A percentile compares a stretch with the other conserved stretches of the same genome.
Conservation (phyloP, 2,888 invertebrate species). For the Xanthorhoe spadicearia region DNA sequence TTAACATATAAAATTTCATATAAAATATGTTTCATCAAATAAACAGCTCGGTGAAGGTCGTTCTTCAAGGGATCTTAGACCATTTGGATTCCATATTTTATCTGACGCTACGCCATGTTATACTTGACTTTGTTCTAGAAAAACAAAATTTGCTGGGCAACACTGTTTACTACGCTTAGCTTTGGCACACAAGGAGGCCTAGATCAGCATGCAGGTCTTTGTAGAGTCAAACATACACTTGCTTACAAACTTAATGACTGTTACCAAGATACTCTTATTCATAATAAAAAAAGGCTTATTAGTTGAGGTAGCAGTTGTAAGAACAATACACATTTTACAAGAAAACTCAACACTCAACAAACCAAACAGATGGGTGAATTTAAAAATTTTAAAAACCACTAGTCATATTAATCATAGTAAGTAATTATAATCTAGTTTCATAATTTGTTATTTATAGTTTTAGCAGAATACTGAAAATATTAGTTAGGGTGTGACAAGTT, state of each 20-base stretch:
- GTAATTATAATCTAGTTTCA: too few relatives aligned
- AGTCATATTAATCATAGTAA: too few relatives aligned
- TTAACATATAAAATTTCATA: too few relatives aligned
- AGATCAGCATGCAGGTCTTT: neutral
- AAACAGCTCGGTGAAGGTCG: too few relatives aligned
- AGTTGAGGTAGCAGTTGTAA: conserved; percentile 1
- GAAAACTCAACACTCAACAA: too few relatives aligned
- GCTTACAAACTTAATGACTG: neutral
- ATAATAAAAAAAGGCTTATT: neutral
- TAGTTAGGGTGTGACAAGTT: too few relatives aligned
- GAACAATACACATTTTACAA: neutral
- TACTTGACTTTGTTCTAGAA: conserved; percentile 1
- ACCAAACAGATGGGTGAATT: too few relatives aligned
- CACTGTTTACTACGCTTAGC: neutral
- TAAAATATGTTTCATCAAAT: too few relatives aligned
- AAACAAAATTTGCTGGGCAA: neutral
- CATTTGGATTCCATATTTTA: conserved; percentile 8
- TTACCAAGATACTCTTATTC: neutral
- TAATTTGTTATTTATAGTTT: too few relatives aligned
- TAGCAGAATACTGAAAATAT: too few relatives aligned
- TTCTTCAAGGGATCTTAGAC: too few relatives aligned
- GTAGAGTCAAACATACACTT: neutral
- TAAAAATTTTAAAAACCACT: too few relatives aligned
- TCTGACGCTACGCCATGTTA: neutral
- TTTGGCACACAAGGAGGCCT: conserved; percentile 10